Evolutionary conservation across 1,140 invertebrate genomes (phyloP).

Genomic region (Idris sp.): DNA sequence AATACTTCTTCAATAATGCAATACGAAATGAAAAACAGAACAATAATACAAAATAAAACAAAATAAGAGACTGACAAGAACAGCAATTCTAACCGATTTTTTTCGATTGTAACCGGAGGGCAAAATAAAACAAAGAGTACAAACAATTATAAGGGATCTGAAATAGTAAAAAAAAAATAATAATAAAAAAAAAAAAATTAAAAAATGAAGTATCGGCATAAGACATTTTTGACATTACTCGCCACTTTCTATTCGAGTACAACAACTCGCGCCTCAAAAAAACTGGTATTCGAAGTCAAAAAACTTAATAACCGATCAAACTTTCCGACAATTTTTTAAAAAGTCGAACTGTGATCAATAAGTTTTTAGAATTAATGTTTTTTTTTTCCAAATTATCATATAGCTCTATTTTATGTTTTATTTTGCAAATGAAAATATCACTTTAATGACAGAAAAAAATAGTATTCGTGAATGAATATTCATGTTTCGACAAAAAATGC

Average conservation of each 20-base stretch:
- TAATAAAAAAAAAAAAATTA: constrained; percentile 64
- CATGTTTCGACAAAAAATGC: constrained; percentile 46
- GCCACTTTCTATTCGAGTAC: constrained; percentile 55
- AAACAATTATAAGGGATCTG: constrained; percentile 45
- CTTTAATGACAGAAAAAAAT: no score
- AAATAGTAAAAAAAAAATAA: no score
- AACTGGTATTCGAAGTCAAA: constrained; percentile 52
- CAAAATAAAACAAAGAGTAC: constrained; percentile 52
- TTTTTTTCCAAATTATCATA: no score
- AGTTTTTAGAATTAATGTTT: no score
- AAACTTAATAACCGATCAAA: constrained; percentile 45
- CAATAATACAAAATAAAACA: constrained; percentile 2
- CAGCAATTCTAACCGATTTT: constrained; percentile 30
- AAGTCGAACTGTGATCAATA: no score
- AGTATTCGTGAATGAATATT: constrained; percentile 36
- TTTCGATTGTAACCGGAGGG: constrained; percentile 40
- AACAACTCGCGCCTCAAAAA: constrained; percentile 40
- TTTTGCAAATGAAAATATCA: no score
- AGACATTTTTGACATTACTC: constrained; percentile 42
- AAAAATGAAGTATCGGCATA: constrained; percentile 48
- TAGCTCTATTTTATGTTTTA: no score
- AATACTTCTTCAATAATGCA: no score
- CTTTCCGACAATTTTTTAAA: constrained; percentile 28
- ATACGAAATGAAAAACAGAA: neutral
- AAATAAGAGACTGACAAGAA: constrained; percentile 5